These are phyloP conservation scores for Drosophila fuyamai DNA, from an alignment of 1,140 invertebrate species.

Conservation along the genomic window DNA sequence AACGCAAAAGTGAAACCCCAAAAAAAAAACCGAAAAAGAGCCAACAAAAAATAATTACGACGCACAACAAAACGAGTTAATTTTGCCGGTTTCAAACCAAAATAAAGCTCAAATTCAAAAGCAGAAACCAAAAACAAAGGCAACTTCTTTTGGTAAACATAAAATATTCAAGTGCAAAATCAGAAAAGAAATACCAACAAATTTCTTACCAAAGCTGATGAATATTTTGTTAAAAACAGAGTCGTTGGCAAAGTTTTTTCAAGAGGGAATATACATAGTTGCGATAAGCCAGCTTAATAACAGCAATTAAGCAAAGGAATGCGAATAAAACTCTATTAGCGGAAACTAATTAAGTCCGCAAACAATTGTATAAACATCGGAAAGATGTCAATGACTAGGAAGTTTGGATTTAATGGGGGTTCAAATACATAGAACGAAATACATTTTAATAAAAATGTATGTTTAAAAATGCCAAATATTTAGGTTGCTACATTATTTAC, in stretches of 20 bases:
- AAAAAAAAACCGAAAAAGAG: constrained; percentile 11
- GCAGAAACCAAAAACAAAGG: constrained; percentile 19
- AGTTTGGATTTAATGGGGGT: neutral
- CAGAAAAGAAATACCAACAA: constrained; percentile 20
- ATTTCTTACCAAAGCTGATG: constrained; percentile 22
- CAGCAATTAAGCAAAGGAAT: constrained; percentile 1
- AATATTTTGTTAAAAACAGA: constrained; percentile 20
- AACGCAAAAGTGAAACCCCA: constrained; percentile 30
- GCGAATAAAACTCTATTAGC: constrained; percentile 1
- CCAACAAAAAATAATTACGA: constrained; percentile 4
- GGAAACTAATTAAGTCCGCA: neutral
- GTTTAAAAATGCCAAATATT: neutral
- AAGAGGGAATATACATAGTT: neutral
- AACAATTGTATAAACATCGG: neutral
- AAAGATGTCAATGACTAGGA: neutral
- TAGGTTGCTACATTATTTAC: too few relatives aligned
- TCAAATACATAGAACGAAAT: neutral
- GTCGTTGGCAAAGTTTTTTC: neutral
- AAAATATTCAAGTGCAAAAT: constrained; percentile 62
- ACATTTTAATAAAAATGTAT: neutral
- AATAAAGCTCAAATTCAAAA: constrained; percentile 7
- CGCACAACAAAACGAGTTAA: constrained; percentile 9
- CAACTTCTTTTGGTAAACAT: constrained; percentile 42
- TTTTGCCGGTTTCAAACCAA: constrained; percentile 8
- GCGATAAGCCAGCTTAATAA: neutral